Percentiles rank a stretch among this genome's conserved stretches.
phyloP scores from a whole-genome alignment of 2,888 invertebrate species.

The Cryptops parisi region DNA sequence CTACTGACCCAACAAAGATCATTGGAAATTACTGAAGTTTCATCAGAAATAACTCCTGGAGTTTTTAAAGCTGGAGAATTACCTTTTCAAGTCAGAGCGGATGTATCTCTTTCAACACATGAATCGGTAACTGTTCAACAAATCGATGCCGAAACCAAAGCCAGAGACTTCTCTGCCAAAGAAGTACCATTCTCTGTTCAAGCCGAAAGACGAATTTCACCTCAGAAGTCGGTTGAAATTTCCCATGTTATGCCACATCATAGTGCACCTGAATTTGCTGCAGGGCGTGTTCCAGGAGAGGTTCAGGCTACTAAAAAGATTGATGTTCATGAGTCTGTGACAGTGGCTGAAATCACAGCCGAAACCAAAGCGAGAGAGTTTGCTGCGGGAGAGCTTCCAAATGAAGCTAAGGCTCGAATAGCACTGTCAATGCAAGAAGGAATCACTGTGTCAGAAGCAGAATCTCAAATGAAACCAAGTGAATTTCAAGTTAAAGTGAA shows the following conservation, averaged over 20 bases:
- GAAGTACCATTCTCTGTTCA: conserved; percentile 13
- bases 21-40: conserved; percentile 17
- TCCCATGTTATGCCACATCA: conserved; percentile 19
- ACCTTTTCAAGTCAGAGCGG: conserved; percentile 23
- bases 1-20: conserved; percentile 12
- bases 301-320: conserved; percentile 10
- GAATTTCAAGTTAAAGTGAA: conserved; percentile 33
- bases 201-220: conserved; percentile 17
- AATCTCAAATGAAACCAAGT: conserved; percentile 31
- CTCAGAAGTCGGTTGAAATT: conserved; percentile 22
- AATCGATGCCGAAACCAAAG: conserved; percentile 6
- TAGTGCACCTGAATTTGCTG: conserved; percentile 11
- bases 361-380: conserved; percentile 1
- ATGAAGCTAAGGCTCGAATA: conserved; percentile 4
- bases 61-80: conserved; percentile 19
- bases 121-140: conserved; percentile 18
- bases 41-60: conserved; percentile 17
- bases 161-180: conserved; percentile 3
- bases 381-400: conserved; percentile 9
- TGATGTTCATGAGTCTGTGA: conserved; percentile 17
- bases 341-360: conserved; percentile 16
- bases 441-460: conserved; percentile 15
- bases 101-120: conserved; percentile 15
- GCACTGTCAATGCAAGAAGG: not conserved
- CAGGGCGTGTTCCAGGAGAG: not conserved